Evolutionary conservation across 2,113 vertebrate genomes (phyloP).

Genomic region (Ictalurus punctatus): DNA sequence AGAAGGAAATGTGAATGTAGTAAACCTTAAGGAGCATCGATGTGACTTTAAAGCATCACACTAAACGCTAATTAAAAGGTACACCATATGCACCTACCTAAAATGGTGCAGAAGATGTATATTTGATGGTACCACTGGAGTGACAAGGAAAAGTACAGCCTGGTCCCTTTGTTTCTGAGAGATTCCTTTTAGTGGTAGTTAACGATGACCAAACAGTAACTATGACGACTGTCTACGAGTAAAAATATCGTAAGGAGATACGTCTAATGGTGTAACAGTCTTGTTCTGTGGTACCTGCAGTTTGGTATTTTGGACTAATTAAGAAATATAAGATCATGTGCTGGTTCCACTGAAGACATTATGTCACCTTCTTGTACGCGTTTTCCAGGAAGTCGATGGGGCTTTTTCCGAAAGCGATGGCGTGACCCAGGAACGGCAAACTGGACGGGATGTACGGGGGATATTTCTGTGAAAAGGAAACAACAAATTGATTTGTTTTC

Average conservation of each 20-base stretch:
- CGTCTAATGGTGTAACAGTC: neutral
- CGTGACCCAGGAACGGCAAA: constrained; percentile 93
- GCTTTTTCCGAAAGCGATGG: constrained; percentile 89
- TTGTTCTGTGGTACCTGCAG: neutral
- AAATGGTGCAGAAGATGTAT: neutral
- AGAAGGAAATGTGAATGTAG: neutral
- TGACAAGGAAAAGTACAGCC: neutral
- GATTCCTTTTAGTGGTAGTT: neutral
- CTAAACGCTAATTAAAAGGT: neutral
- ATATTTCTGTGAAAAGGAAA: constrained; percentile 75
- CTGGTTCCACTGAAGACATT: neutral
- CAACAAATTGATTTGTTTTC: neutral
- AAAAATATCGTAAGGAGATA: neutral
- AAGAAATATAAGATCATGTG: neutral
- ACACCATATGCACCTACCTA: no score
- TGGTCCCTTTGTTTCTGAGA: neutral
- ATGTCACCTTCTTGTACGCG: constrained; percentile 87
- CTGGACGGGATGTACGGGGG: constrained; percentile 89
- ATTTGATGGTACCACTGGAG: neutral
- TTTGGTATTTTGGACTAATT: neutral
- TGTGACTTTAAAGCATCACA: neutral
- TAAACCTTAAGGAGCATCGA: neutral
- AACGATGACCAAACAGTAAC: neutral
- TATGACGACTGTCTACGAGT: neutral
- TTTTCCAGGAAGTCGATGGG: constrained; percentile 94